A percentile compares a stretch with the other conserved stretches of the same genome.
phyloP scores from a whole-genome alignment of 2,888 invertebrate species.

The Meteorus cinctellus region DNA sequence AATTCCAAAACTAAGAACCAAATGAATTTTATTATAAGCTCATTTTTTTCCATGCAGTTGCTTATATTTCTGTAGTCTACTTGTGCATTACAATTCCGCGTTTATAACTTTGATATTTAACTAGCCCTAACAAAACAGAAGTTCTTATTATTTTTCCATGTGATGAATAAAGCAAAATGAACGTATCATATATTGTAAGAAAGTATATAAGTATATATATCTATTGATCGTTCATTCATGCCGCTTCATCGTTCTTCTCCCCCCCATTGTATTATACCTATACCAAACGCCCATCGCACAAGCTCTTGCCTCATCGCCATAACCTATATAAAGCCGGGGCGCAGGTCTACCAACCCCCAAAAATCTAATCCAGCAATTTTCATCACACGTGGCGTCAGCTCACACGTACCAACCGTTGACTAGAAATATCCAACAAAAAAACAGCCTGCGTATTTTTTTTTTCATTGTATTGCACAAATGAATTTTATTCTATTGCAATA shows the following conservation, averaged over 20 bases:
- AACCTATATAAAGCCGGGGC: conserved; percentile 47
- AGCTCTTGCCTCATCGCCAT: conserved; percentile 37
- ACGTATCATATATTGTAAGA: conserved; percentile 9
- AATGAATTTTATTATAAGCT: no score
- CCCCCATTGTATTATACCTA: conserved; percentile 50
- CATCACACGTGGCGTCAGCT: conserved; percentile 62
- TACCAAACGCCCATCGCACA: conserved; percentile 50
- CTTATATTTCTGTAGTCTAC: no score
- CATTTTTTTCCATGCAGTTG: no score
- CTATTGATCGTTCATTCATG: conserved; percentile 73
- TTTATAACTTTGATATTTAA: no score
- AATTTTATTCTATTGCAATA: background rate
- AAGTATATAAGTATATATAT: conserved; percentile 62
- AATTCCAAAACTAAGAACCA: no score
- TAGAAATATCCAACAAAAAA: conserved; percentile 20
- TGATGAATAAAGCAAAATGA: conserved; percentile 19
- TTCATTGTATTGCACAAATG: background rate
- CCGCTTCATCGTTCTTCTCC: conserved; percentile 61
- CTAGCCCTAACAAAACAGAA: no score
- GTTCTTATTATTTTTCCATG: no score
- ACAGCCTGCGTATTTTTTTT: background rate
- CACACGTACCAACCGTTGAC: conserved; percentile 46
- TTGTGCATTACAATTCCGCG: no score
- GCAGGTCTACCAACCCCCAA: conserved; percentile 62
- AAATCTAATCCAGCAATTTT: conserved; percentile 46